Base-by-base conservation (phyloP, 2,888 invertebrate species). In the Xanthia icteritia region DNA sequence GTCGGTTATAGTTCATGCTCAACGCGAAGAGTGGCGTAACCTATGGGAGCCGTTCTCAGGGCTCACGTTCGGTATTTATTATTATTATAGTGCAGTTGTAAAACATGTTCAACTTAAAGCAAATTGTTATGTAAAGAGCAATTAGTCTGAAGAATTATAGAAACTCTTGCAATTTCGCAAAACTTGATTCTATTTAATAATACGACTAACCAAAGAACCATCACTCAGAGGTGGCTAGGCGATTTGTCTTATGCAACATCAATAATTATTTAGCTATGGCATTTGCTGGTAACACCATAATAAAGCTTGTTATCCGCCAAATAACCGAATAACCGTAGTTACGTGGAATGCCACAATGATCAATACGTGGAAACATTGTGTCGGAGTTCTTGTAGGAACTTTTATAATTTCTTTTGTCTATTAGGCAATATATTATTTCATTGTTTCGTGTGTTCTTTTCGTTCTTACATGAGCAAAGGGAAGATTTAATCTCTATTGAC, bases 361-460 rank as follows among this genome's bases (percentile, higher is more conserved):
- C 86, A 86, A 87, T 81, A 89, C 88, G 82, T 89, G 85, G 87
- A 88, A 86, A 83, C 89, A 92, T 92, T 92, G 91, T 92, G 84
- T 87, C 81, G 79, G 81, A 82, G 89, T 90, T 91, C 82, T 88
- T 85, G 72, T 77, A 68, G 68, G 20, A 68, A 67, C 79, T 64
- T 81, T 79, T 82, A 75, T 56, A 77, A 39, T 77, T 85, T 79
- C 82, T 92, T 68, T 93, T 92, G 83, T 83, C 75, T 85, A 88
- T 92, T 92, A 90, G 87, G 94, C 92, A 94, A 95, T 93, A 89
- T 89, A 93, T 93, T 95, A 94, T 93, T 91, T 92, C 92, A 94
- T 95, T 95, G 95, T 95, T 92, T 89, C 87, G 89, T 90, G 89
- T 86, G 86, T 90, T 86, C 87, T 88, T 92, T 92, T 91, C 89